phyloP scores from a whole-genome alignment of 2,797 vertebrate genomes.

The Spinus olivaceus region DNA sequence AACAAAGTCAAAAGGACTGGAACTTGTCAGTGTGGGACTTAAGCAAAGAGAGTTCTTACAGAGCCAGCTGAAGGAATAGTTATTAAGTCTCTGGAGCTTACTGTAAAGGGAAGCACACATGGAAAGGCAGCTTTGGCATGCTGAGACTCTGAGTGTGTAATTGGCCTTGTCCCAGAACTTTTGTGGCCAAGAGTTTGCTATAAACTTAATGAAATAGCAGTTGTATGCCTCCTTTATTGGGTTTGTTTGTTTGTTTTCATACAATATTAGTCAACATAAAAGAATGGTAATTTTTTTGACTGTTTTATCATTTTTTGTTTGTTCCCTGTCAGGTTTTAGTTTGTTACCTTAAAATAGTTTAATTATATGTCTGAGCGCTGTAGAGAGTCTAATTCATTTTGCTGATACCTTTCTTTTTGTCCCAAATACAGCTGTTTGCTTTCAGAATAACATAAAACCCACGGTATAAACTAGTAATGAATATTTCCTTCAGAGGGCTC shows the following conservation, averaged over 20 bases:
- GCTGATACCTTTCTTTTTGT: neutral
- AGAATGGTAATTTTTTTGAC: neutral
- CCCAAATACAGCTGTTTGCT: too few species aligned
- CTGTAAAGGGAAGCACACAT: fast-evolving
- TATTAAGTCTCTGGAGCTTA: neutral
- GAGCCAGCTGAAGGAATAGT: neutral
- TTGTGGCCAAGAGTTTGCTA: neutral
- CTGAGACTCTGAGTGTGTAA: neutral
- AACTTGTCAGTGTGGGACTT: neutral
- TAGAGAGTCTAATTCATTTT: neutral
- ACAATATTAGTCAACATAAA: neutral
- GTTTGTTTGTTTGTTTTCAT: neutral
- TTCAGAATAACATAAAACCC: neutral
- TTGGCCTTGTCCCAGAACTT: neutral
- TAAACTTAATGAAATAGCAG: neutral
- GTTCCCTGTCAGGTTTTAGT: neutral
- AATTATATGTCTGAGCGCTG: neutral
- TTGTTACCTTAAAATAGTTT: neutral
- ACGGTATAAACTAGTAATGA: neutral
- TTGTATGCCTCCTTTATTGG: fast-evolving
- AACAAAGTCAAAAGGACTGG: neutral
- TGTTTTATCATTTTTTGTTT: neutral
- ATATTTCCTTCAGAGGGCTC: neutral
- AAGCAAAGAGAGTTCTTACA: neutral
- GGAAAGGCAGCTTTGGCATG: neutral